Conservation (phyloP, 92 coral and sea anemone genomes). For the Palythoa heliodiscus region DNA sequence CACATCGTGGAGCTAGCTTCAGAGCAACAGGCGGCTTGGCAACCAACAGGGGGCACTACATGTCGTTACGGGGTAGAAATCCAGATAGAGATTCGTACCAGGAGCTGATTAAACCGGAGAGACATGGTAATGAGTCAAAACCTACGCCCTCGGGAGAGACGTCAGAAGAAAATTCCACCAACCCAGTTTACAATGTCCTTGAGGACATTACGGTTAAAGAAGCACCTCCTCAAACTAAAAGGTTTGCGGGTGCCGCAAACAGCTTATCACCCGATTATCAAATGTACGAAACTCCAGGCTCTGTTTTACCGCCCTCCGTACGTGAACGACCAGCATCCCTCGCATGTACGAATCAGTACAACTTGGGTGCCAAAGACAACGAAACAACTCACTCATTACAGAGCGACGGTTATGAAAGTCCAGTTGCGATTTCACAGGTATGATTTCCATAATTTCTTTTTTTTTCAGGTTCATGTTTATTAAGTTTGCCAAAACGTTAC, state of each 20-base stretch:
- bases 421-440: not conserved
- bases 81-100: not conserved
- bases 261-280: not conserved
- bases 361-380: not conserved
- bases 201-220: not conserved
- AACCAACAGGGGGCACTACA: not conserved
- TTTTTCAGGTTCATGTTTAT: no score
- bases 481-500: no score
- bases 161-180: not conserved
- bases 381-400: not conserved
- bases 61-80: constrained; percentile 4
- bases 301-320: not conserved
- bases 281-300: constrained; percentile 15
- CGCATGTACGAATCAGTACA: not conserved
- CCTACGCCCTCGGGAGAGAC: not conserved
- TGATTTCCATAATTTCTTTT: not conserved
- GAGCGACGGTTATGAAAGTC: not conserved
- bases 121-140: not conserved
- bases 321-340: not conserved
- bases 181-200: not conserved
- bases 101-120: constrained; percentile 11
- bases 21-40: not conserved
- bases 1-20: not conserved
- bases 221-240: not conserved
- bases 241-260: not conserved